A percentile compares a stretch with the other conserved stretches of the same genome.
Conservation (phyloP, 2,888 invertebrate genomes). For the Phasia obesa region DNA sequence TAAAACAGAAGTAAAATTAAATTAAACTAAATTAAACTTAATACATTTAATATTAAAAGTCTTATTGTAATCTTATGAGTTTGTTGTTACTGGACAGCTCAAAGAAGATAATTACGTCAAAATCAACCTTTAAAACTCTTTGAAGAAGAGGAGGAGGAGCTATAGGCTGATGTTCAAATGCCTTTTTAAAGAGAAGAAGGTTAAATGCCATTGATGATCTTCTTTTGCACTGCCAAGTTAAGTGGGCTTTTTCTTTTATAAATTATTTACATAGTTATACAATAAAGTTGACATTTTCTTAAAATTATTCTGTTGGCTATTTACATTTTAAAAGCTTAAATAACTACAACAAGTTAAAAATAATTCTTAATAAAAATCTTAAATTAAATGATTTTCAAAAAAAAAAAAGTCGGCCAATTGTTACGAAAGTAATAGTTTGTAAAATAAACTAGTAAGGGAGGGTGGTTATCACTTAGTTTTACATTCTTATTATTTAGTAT, state of each 20-base stretch:
- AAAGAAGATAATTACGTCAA: conserved; percentile 19
- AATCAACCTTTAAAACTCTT: conserved; percentile 35
- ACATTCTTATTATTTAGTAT: neutral
- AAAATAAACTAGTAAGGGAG: no score
- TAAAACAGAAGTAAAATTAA: no score
- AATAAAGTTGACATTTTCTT: conserved; percentile 41
- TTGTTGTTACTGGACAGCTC: conserved; percentile 33
- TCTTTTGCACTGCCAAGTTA: neutral
- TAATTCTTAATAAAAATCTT: neutral
- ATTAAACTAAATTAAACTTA: neutral
- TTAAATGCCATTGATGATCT: neutral
- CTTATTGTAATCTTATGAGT: conserved; percentile 17
- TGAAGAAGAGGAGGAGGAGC: conserved; percentile 44
- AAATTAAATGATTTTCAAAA: neutral
- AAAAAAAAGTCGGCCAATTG: neutral
- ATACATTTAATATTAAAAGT: conserved; percentile 45
- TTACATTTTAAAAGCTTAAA: neutral
- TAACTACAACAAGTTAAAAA: neutral
- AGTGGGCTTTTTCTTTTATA: neutral
- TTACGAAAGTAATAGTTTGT: neutral
- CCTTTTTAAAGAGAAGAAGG: conserved; percentile 36
- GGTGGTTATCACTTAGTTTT: conserved; percentile 21
- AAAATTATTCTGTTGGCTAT: conserved; percentile 33
- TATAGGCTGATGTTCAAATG: conserved; percentile 8
- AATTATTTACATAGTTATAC: conserved; percentile 5